Percentiles rank a stretch among this genome's conserved stretches.
Conservation (phyloP, 2,888 invertebrate genomes). For the Seladonia tumulorum region DNA sequence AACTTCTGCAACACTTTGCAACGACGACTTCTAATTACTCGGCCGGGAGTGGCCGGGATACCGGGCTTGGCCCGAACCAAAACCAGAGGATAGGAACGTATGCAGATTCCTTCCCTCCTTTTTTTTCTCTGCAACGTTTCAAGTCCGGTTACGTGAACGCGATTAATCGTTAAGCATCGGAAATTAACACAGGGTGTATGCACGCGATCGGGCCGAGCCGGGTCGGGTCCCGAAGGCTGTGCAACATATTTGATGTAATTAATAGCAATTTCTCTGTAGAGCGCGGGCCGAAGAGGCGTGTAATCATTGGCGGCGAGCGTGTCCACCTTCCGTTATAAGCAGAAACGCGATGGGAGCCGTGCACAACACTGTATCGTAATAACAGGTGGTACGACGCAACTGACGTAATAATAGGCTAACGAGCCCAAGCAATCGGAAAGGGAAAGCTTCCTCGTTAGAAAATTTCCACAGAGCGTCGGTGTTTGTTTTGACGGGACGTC, state of each 20-base stretch:
- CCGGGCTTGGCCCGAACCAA: neutral
- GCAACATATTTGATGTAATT: constrained; percentile 34
- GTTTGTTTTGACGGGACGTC: neutral
- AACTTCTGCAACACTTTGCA: constrained; percentile 27
- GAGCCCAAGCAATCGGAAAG: constrained; percentile 56
- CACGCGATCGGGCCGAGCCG: too few species aligned
- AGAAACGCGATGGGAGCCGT: constrained; percentile 31
- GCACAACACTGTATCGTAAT: constrained; percentile 57
- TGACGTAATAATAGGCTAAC: constrained; percentile 57
- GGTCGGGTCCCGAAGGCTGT: neutral
- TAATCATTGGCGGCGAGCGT: constrained; percentile 50
- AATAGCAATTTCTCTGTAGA: constrained; percentile 42
- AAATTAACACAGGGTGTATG: neutral
- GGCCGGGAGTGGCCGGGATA: neutral
- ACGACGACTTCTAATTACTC: constrained; percentile 40
- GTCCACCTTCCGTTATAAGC: constrained; percentile 49
- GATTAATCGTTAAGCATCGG: constrained; percentile 28
- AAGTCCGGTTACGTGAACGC: neutral
- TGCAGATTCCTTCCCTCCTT: neutral
- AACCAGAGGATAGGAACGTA: neutral
- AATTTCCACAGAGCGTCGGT: constrained; percentile 24
- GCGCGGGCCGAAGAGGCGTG: constrained; percentile 27
- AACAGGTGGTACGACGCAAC: constrained; percentile 55
- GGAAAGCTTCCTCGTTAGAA: constrained; percentile 56
- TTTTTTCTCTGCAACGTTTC: neutral